A percentile compares a stretch with the other conserved stretches of the same genome.
phyloP scores from a whole-genome alignment of 2,888 invertebrate species.

The Amphipyra tragopoginis region DNA sequence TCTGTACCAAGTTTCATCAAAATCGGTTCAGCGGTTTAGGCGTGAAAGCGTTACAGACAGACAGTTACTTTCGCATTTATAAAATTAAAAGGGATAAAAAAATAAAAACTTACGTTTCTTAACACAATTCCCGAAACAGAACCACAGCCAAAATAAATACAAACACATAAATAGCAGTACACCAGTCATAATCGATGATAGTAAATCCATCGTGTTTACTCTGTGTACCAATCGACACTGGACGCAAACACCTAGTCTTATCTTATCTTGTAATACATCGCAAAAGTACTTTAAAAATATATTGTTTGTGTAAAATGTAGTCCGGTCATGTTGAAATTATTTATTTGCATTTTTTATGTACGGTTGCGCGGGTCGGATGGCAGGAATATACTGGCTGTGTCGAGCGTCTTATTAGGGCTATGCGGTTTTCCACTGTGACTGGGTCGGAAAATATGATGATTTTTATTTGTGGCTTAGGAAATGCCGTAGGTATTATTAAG shows the following conservation, averaged over 20 bases:
- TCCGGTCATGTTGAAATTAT: not conserved
- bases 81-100: too few relatives aligned
- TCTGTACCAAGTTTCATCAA: too few relatives aligned
- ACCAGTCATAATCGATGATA: slow-evolving; percentile 64
- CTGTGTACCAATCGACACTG: slow-evolving; percentile 39
- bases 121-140: slow-evolving; percentile 79
- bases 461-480: not conserved
- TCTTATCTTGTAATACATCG: slow-evolving; percentile 48
- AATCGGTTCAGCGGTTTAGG: too few relatives aligned
- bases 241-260: slow-evolving; percentile 13
- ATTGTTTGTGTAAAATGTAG: slow-evolving; percentile 13
- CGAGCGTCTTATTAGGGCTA: slow-evolving; percentile 4
- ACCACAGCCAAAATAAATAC: slow-evolving; percentile 84
- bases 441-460: slow-evolving; percentile 42
- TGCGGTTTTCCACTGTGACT: slow-evolving; percentile 46
- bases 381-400: slow-evolving; percentile 34
- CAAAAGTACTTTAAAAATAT: slow-evolving; percentile 25
- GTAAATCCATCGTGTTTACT: slow-evolving; percentile 70
- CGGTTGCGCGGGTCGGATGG: slow-evolving; percentile 7
- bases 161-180: slow-evolving; percentile 76
- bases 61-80: too few relatives aligned
- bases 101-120: slow-evolving; percentile 73
- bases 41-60: too few relatives aligned
- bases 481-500: not conserved
- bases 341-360: slow-evolving; percentile 5